A percentile compares a stretch with the other conserved stretches of the same genome.
phyloP scores from a whole-genome alignment of 2,113 vertebrate genomes.

The Rhipidura dahli region DNA sequence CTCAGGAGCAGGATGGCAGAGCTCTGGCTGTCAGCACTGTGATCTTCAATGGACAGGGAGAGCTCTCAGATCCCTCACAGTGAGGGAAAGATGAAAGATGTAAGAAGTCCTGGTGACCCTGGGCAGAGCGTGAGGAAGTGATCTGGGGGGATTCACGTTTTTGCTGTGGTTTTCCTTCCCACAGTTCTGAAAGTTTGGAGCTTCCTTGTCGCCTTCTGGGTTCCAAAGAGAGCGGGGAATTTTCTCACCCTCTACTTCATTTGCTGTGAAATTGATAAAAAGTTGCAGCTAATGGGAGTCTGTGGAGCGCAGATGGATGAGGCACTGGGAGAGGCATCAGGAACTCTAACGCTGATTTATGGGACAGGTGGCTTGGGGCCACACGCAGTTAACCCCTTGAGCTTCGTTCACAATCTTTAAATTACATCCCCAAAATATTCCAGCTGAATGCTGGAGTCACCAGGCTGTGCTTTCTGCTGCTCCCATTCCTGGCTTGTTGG shows the following conservation, averaged over 20 bases:
- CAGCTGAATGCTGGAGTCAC: not conserved
- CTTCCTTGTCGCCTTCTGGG: not conserved
- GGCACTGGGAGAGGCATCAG: not conserved
- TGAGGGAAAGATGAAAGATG: not conserved
- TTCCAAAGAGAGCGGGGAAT: not conserved
- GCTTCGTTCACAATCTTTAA: not conserved
- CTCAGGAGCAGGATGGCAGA: not conserved
- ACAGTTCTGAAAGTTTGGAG: not conserved
- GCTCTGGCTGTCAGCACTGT: not conserved
- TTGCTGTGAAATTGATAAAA: not conserved
- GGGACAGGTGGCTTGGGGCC: not conserved
- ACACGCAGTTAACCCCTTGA: not conserved
- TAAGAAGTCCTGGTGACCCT: not conserved
- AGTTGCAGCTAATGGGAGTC: not conserved
- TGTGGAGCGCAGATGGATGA: not conserved
- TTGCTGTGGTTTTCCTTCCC: not conserved
- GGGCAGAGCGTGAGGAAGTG: not conserved
- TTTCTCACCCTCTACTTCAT: not conserved
- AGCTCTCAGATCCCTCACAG: not conserved
- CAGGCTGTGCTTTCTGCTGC: not conserved
- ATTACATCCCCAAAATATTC: not conserved
- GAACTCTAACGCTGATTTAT: conserved; percentile 1
- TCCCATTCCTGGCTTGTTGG: not conserved
- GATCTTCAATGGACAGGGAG: not conserved
- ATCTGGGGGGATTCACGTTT: not conserved